Base-by-base conservation (phyloP, 2,113 vertebrate genomes). In the Forbesichthys papilliferus region DNA sequence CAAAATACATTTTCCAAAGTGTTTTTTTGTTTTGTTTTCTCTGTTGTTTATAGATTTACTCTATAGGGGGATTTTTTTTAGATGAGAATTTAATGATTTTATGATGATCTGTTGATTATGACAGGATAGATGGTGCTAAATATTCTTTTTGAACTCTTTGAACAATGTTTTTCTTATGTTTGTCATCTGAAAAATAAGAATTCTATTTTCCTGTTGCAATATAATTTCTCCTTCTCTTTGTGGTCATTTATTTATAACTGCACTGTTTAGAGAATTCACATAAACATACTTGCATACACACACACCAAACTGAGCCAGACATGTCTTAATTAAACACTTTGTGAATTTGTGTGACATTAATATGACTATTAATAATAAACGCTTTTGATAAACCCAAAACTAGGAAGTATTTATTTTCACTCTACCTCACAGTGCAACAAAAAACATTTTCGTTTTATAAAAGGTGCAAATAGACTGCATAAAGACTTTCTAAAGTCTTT, bases 281-380 rank as follows among this genome's bases (percentile, higher is more conserved):
- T 81, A 88, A 77, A 87, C 91, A 90, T 83, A 89, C 86, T 83
- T 80, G 82, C 87, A 88, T 84, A 91, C 89, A 91, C 76, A 82
- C 84, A 86, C 90, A 90, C 89, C 87, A 91, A 93, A 93, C 93
- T 94, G 93, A 94, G 93, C 93, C 93, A 94, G 91, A 91, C 87
- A 87, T 90, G 90, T 93, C 91, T 94, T 93, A 93, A 27, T 94
- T 93, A 93, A 94, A 93, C 91, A 92, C 91, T 93, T 86, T 90
- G 91, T 93, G 91, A 92, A 92, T 86, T 94, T 90, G 91, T 93
- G 92, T 93, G 91, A 92, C 82, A 91, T 92, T 91, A 90, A 82
- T 87, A 91, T 89, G 90, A 93, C 82, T 85, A 92, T 87, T 91
- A 91, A 87, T 88, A 91, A 90, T 91, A 93, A 93, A 93, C 81